Conservation (phyloP, 2,888 invertebrate species). For the Gari tellinella region DNA sequence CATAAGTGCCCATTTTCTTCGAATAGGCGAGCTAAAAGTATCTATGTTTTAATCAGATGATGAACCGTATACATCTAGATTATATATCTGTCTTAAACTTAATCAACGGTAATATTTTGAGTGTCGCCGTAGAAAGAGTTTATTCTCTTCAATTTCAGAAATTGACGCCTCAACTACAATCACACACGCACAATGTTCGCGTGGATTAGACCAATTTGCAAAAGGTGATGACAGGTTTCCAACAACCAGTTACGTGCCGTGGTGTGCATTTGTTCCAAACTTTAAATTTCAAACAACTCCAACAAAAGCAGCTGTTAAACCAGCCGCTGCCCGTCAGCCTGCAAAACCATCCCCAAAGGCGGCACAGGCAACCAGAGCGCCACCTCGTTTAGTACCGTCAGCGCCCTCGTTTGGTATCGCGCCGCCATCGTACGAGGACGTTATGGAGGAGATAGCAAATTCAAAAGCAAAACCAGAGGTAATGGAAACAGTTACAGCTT, state of each 20-base stretch:
- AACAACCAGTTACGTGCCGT: constrained; percentile 11
- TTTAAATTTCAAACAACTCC: constrained; percentile 1
- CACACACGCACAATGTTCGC: constrained; percentile 25
- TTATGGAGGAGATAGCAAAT: constrained; percentile 6
- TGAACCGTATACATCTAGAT: too few relatives aligned
- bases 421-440: constrained; percentile 36
- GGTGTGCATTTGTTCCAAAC: constrained; percentile 27
- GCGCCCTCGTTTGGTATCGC: constrained; percentile 10
- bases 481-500: too few relatives aligned
- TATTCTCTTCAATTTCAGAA: too few relatives aligned
- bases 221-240: constrained; percentile 9
- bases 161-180: constrained; percentile 14
- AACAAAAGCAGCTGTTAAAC: neutral
- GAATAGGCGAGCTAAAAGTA: too few relatives aligned
- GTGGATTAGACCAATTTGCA: constrained; percentile 13
- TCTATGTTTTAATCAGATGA: too few relatives aligned
- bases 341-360: too few relatives aligned
- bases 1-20: too few relatives aligned
- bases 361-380: neutral
- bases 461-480: constrained; percentile 9
- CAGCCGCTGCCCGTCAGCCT: too few relatives aligned
- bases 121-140: too few relatives aligned
- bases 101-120: too few relatives aligned
- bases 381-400: neutral
- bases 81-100: too few relatives aligned